Base-by-base conservation (phyloP, 2,113 vertebrate species). In the Equus quagga region DNA sequence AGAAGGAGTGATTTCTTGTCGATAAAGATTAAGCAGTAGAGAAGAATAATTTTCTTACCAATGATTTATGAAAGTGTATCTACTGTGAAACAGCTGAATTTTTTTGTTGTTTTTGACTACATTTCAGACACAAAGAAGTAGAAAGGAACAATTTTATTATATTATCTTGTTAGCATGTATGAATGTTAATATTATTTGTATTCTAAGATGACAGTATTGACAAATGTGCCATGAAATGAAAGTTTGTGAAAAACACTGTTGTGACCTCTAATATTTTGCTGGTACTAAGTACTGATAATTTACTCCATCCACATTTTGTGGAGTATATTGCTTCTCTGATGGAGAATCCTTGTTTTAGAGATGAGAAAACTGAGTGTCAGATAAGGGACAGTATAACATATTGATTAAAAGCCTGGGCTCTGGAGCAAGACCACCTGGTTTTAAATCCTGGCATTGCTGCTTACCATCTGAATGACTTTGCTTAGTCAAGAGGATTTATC, bases 171-270 rank as follows among this genome's bases (percentile, higher is more conserved):
- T 89, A 75, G 56, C 26, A 36, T 54, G 12, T 72, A 31, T 83
- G 23, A 70, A 46, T 88, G 5, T 72, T 84, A n/a, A n/a, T 62
- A 12, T n/a, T 72, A 73, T 89, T 85, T 58, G 21, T 93, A 33
- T 80, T 62, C 46, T 80, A 69, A 58, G 49, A 67, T 93, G 79
- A 60, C 13, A 67, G 2, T 89, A 24, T 76, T 86, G 86, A 81
- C 9, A 75, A 75, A 73, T 67, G 31, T 60, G 41, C 19, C 41
- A 62, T 86, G 19, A 54, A 13, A 46, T 58, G 80, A 75, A 93
- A 91, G 41, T 81, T 93, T 95, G 67, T 70, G 81, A 62, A 76
- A 87, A 85, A 91, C 12, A 19, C 21, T 67, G 51, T 88, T 82
- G 28, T 72, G 46, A 62, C 23, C 64, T 92, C 14, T 46, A 54